phyloP scores from a whole-genome alignment of 1,140 invertebrate species.

The Phortica variegata region DNA sequence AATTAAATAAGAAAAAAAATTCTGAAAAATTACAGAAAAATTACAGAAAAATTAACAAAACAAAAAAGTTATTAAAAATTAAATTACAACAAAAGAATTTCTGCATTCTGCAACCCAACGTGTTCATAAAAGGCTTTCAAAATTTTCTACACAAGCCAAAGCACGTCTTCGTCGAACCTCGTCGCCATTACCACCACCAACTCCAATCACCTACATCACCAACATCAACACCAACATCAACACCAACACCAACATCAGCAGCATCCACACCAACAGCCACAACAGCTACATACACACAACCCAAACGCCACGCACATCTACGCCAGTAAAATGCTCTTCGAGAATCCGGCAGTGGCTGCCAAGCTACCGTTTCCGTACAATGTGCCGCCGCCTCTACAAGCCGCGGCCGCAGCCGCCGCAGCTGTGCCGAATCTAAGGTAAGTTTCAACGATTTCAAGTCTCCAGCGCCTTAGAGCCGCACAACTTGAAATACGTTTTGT shows the following conservation, averaged over 20 bases:
- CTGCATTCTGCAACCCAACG: constrained; percentile 15
- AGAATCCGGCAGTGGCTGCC: constrained; percentile 56
- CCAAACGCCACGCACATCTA: not conserved
- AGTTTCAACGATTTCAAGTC: constrained; percentile 15
- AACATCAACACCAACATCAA: constrained; percentile 15
- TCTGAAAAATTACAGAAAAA: constrained; percentile 10
- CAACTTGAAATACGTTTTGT: no score
- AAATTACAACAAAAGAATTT: constrained; percentile 13
- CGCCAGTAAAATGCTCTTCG: constrained; percentile 50
- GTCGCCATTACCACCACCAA: constrained; percentile 25
- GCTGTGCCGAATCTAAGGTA: constrained; percentile 57
- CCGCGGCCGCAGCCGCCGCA: constrained; percentile 52
- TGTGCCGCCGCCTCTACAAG: constrained; percentile 55
- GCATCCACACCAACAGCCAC: constrained; percentile 18
- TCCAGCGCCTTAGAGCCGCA: no score
- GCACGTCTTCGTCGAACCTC: constrained; percentile 10
- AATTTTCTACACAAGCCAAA: constrained; percentile 31
- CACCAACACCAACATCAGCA: constrained; percentile 22
- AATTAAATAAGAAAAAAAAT: constrained; percentile 4
- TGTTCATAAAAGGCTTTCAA: constrained; percentile 34
- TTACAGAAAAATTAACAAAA: constrained; percentile 2
- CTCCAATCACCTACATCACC: constrained; percentile 9
- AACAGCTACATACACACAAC: constrained; percentile 5
- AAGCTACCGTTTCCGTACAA: constrained; percentile 56
- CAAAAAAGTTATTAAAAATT: not conserved